Conservation (phyloP, 2,797 vertebrate genomes). For the Martes flavigula region DNA sequence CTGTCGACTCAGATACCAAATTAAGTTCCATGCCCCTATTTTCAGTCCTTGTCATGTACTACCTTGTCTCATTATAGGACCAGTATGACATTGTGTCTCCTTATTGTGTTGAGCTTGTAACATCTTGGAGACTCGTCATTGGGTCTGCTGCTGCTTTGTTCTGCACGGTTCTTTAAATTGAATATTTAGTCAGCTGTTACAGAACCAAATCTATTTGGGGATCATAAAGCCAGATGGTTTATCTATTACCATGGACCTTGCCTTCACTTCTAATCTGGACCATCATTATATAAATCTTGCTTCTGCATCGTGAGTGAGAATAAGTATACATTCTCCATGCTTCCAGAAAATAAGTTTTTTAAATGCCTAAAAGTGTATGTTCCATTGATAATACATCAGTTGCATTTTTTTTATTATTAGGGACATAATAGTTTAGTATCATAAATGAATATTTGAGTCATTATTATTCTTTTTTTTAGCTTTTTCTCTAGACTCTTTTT, state of each 20-base stretch:
- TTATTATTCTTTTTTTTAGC: background rate
- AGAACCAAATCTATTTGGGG: background rate
- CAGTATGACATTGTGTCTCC: background rate
- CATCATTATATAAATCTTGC: background rate
- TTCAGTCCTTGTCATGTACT: background rate
- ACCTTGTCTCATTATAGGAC: background rate
- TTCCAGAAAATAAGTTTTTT: background rate
- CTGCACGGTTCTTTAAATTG: background rate
- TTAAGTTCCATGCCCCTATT: background rate
- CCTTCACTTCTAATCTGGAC: background rate
- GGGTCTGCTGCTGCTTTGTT: background rate
- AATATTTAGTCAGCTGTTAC: background rate
- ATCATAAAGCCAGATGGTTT: slow-evolving; percentile 22
- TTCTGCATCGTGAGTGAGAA: background rate
- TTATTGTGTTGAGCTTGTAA: background rate
- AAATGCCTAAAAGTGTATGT: background rate
- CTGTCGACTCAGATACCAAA: background rate
- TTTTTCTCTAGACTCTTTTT: background rate
- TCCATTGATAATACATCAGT: background rate
- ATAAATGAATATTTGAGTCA: background rate
- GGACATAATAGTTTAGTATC: background rate
- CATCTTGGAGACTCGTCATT: background rate
- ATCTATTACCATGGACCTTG: background rate
- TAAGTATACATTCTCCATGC: background rate
- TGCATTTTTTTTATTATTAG: background rate